These are phyloP conservation scores for Urocolius indicus DNA, from an alignment of 2,113 vertebrate genomes.

Conservation along the genomic window DNA sequence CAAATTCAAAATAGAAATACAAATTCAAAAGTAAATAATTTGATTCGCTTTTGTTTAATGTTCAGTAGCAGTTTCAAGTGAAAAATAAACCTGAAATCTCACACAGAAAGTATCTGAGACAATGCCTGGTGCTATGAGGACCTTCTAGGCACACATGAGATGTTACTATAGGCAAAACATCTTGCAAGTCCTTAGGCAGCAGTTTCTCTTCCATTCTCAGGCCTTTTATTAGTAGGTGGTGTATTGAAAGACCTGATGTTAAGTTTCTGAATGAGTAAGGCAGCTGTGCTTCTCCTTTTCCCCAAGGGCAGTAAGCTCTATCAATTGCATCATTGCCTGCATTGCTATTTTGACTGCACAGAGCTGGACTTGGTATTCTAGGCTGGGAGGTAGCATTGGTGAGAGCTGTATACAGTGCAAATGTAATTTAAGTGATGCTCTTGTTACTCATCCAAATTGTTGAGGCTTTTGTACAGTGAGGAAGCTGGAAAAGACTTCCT, in stretches of 20 bases:
- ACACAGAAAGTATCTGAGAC: neutral
- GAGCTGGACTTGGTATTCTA: neutral
- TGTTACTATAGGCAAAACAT: neutral
- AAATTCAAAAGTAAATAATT: neutral
- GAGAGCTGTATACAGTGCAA: neutral
- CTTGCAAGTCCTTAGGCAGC: neutral
- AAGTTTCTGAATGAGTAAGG: neutral
- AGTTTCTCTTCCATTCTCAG: neutral
- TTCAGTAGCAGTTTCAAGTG: neutral
- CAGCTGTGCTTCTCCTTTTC: neutral
- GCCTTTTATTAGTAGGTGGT: neutral
- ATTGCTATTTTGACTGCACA: neutral
- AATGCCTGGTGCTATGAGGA: neutral
- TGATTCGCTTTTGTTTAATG: neutral
- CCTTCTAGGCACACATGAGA: neutral
- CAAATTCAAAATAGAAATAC: neutral
- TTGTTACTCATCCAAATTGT: accelerated
- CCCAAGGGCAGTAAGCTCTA: neutral
- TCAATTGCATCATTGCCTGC: neutral
- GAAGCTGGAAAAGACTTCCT: neutral
- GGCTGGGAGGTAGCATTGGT: neutral
- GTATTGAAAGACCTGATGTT: neutral
- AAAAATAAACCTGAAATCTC: neutral
- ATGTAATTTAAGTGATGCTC: neutral
- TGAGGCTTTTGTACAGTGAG: neutral